These are phyloP conservation scores for Dicerorhinus sumatrensis DNA, from an alignment of 2,113 vertebrate genomes.

Conservation along the genomic window DNA sequence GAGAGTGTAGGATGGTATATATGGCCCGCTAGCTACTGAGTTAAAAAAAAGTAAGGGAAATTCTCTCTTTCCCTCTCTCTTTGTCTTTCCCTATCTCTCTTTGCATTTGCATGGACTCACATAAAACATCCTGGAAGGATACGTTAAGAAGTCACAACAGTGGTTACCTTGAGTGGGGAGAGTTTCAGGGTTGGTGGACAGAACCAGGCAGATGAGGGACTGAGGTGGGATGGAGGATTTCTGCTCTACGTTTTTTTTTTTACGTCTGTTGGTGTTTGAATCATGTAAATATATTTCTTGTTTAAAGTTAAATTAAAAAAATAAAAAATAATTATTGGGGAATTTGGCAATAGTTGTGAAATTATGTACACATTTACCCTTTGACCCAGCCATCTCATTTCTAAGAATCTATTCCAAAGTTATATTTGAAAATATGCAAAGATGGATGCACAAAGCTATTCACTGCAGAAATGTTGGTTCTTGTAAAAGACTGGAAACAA, in stretches of 20 bases:
- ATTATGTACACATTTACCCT: not conserved
- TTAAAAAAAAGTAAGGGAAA: not conserved
- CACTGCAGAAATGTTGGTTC: not conserved
- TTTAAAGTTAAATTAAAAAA: not conserved
- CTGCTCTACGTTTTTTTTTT: not conserved
- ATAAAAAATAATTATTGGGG: not conserved
- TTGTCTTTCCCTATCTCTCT: not conserved
- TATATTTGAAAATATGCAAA: not conserved
- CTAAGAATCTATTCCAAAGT: not conserved
- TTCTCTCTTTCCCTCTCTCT: not conserved
- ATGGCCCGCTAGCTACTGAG: not conserved
- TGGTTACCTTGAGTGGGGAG: no score
- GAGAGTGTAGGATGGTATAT: not conserved
- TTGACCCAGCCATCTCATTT: not conserved
- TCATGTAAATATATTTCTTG: not conserved
- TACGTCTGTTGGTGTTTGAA: not conserved
- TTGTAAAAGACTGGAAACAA: not conserved
- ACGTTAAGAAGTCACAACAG: not conserved
- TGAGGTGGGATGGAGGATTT: not conserved
- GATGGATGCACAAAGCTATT: not conserved
- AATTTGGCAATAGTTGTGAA: not conserved
- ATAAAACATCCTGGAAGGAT: not conserved
- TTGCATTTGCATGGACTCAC: not conserved
- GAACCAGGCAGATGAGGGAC: not conserved
- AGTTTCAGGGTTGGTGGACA: not conserved